Percentiles rank a stretch among this genome's conserved stretches.
Conservation (phyloP, 1,140 invertebrate genomes). For the Drosophila pectinifera region DNA sequence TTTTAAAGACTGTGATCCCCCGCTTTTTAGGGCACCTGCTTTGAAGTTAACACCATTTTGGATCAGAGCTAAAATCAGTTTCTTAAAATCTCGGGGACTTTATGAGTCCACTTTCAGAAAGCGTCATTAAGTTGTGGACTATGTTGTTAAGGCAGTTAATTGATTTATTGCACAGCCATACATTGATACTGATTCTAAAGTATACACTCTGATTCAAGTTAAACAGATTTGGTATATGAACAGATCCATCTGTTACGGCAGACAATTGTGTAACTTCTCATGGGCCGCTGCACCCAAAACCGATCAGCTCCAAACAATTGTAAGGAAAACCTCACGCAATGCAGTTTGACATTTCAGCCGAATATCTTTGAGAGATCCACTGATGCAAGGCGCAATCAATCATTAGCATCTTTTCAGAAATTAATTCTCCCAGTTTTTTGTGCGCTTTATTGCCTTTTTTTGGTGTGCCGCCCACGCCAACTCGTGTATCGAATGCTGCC, state of each 20-base stretch:
- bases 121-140: constrained; percentile 15
- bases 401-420: constrained; percentile 70
- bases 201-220: no score
- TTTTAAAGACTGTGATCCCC: constrained; percentile 10
- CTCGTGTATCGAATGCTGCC: constrained; percentile 58
- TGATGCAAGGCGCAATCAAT: constrained; percentile 71
- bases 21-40: constrained; percentile 35
- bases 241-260: constrained; percentile 3
- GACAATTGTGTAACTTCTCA: constrained; percentile 26
- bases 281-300: constrained; percentile 36
- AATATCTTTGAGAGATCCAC: constrained; percentile 18
- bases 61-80: constrained; percentile 47
- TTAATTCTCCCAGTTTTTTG: constrained; percentile 55
- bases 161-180: constrained; percentile 7
- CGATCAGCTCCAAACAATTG: constrained; percentile 38
- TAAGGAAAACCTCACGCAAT: constrained; percentile 58
- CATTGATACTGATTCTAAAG: not conserved
- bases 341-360: constrained; percentile 61
- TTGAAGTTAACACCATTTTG: constrained; percentile 34
- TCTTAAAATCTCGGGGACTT: constrained; percentile 21
- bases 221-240: no score
- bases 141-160: constrained; percentile 14
- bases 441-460: constrained; percentile 2
- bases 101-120: constrained; percentile 15
- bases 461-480: constrained; percentile 44